Evolutionary conservation across 2,113 vertebrate species (phyloP), one percentile per base, ranked within the genome.

Genomic region (Rattus norvegicus): DNA sequence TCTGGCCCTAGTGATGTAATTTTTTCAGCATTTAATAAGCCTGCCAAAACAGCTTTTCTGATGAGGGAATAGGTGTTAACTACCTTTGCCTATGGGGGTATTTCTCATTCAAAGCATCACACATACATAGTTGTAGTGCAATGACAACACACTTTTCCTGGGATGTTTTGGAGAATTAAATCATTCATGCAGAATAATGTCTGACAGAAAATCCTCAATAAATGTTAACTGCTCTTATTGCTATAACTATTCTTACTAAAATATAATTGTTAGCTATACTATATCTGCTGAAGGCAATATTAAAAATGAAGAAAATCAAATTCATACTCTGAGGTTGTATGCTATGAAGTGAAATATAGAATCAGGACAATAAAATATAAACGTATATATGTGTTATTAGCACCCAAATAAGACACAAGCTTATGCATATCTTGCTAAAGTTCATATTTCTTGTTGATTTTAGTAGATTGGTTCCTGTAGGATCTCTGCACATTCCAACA

Each of bases 121-220:
- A 56, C 77, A 81, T 81, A 39, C 2, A 39, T 61, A 39, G 54
- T 83, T 83, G 11, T 9, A 83, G 47, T 65, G 72, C 94, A 80
- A 76, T 63, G 39, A 63, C 70, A 91, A 80, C 65, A 67, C 49
- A 24, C 47, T n/a, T 95, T 56, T 52, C n/a, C 81, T 88, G 88
- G 43, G n/a, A 33, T 89, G 63, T 3, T 94, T 92, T 92, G 91
- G 59, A 76, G 56, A 92, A 56, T 94, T 76, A 93, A 88, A 67
- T 88, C 7, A 76, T 14, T 47, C 24, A 83, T 26, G 24, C 80
- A 72, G 49, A 86, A 92, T 72, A 90, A 56, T 75, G 12, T 17
- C 4, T 86, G 33, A 9, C 70, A 79, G 17, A 86, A 75, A 79
- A 56, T 72, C 75, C 43, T 92, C 30, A 91, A 54, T 91, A 86